A percentile compares a stretch with the other conserved stretches of the same genome.
These are phyloP conservation scores for Natator depressus DNA, from an alignment of 2,113 vertebrate genomes.

Conservation along the genomic window DNA sequence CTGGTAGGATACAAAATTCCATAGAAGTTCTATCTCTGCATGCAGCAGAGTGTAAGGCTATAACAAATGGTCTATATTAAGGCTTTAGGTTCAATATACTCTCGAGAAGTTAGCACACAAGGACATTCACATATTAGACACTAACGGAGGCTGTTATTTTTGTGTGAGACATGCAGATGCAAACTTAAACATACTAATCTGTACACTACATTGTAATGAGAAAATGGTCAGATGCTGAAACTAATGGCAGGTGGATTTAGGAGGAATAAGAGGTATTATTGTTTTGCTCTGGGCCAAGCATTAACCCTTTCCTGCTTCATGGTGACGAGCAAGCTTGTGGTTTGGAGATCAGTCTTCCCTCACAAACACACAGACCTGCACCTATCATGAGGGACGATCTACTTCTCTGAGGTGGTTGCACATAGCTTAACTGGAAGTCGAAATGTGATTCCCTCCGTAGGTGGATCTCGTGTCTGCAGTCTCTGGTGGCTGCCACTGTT, in stretches of 20 bases:
- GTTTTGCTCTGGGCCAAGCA: background rate
- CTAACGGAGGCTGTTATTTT: too few species aligned
- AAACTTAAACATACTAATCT: background rate
- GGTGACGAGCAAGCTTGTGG: background rate
- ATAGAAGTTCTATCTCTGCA: conserved; percentile 23
- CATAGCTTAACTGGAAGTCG: background rate
- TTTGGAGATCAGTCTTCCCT: background rate
- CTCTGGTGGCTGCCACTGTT: background rate
- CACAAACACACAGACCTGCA: background rate
- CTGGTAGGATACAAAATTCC: background rate
- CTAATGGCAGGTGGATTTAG: background rate
- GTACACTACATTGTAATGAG: background rate
- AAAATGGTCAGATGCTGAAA: conserved; percentile 8
- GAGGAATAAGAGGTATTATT: background rate
- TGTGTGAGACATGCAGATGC: background rate
- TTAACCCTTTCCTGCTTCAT: background rate
- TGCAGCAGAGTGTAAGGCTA: conserved; percentile 36
- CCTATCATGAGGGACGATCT: background rate
- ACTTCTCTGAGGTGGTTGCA: background rate
- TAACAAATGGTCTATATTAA: conserved; percentile 60
- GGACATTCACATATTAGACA: conserved; percentile 20
- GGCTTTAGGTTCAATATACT: conserved; percentile 36
- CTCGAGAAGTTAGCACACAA: conserved; percentile 52
- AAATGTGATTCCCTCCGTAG: background rate
- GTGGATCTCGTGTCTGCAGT: background rate